phyloP scores from a whole-genome alignment of 1,140 invertebrate species.

The Drosophila mauritiana region DNA sequence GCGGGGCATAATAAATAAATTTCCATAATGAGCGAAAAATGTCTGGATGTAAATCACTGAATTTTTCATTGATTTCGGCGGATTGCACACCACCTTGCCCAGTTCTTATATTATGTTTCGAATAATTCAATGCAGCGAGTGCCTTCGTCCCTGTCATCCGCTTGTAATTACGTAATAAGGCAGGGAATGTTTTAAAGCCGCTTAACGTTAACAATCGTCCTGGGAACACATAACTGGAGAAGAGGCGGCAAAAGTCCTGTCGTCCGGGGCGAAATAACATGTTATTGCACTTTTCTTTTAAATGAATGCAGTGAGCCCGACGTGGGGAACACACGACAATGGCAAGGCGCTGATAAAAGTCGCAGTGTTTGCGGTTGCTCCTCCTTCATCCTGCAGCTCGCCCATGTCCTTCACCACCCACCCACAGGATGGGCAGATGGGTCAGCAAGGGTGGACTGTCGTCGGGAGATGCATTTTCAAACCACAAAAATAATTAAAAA shows the following conservation, averaged over 20 bases:
- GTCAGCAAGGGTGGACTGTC: no score
- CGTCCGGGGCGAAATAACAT: constrained; percentile 65
- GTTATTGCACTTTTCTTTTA: constrained; percentile 79
- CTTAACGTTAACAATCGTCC: constrained; percentile 61
- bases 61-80: constrained; percentile 46
- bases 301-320: constrained; percentile 54
- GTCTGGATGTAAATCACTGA: constrained; percentile 22
- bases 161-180: constrained; percentile 79
- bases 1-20: constrained; percentile 32
- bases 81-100: constrained; percentile 14
- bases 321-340: constrained; percentile 57
- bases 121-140: constrained; percentile 60
- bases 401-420: constrained; percentile 20
- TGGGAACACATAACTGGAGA: background rate
- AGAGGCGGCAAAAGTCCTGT: constrained; percentile 12
- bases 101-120: constrained; percentile 34
- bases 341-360: constrained; percentile 70
- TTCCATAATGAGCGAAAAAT: constrained; percentile 34
- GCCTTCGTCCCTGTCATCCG: constrained; percentile 56
- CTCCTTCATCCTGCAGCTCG: constrained; percentile 1
- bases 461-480: constrained; percentile 68
- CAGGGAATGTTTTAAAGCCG: constrained; percentile 73
- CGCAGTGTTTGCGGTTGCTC: constrained; percentile 60
- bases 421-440: background rate
- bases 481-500: constrained; percentile 82